Evolutionary conservation across 1,140 invertebrate species (phyloP), one percentile per base, ranked within the genome.

Genomic region (Babylonia areolata): DNA sequence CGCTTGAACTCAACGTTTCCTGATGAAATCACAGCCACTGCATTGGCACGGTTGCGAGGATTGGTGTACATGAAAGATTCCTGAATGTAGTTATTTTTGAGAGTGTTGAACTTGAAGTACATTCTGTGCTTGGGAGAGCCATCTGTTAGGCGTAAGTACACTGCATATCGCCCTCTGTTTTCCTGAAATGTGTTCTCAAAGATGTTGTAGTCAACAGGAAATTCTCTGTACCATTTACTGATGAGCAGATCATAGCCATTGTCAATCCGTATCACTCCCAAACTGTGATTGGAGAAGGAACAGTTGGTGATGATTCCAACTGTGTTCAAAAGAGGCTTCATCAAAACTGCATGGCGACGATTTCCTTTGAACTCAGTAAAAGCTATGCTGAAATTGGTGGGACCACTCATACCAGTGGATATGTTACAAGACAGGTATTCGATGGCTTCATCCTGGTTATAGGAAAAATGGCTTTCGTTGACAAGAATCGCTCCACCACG

Each of bases 151-250:
- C 97, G 97, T 11, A 99, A 93, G 91, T 97, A 98, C 0, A 96
- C 97, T 0, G 98, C 97, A 94, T 97, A 99, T 0, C 96, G 95
- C 0, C 99, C 99, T 54, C 95, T 95, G 93, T 99, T 99, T 17
- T 96, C 95, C 84, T 96, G 96, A 93, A 99, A 99, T 91, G 97
- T 96, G 93, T 99, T 99, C 90, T 98, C 96, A 90, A 97, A 96
- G 80, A 99, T 96, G 23, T 96, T 88, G 75, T 99, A 94, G 73
- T 88, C 87, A 58, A 95, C 94, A 79, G 86, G 86, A 87, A 93
- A 92, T 20, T 91, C 87, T 51, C 92, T 90, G 89, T 94, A 95
- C 89, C 93, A 92, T 42, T 93, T 88, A 85, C 94, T 94, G 58
- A 94, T 88, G n/a, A 95, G 86, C 17, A 95, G 91, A 75, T 94